These are phyloP conservation scores for Lordiphosa mommai DNA, from an alignment of 1,140 invertebrate genomes.

Conservation along the genomic window DNA sequence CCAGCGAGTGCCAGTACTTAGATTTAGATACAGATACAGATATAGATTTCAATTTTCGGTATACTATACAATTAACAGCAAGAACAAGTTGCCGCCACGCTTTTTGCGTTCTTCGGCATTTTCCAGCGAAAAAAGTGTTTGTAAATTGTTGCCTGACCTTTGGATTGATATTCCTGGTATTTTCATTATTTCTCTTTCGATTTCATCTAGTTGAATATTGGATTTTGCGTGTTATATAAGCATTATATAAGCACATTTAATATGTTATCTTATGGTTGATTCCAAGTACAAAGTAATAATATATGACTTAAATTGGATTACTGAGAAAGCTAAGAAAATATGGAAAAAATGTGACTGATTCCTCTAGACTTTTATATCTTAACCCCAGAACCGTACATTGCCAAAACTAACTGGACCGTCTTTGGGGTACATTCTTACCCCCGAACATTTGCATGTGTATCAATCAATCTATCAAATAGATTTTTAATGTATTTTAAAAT, in stretches of 20 bases:
- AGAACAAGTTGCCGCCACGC: conserved; percentile 64
- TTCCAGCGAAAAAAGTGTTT: conserved; percentile 60
- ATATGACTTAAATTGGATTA: too few species aligned
- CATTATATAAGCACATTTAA: conserved; percentile 52
- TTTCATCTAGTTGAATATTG: conserved; percentile 3
- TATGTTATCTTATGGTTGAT: conserved; percentile 44
- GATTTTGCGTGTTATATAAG: conserved; percentile 40
- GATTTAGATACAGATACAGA: conserved; percentile 24
- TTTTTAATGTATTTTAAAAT: too few species aligned
- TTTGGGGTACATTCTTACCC: too few species aligned
- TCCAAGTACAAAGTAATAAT: conserved; percentile 27
- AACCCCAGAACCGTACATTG: too few species aligned
- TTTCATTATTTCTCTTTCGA: too few species aligned
- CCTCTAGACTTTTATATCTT: too few species aligned
- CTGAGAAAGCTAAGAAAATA: too few species aligned
- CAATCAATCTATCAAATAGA: too few species aligned
- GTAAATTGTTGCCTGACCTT: conserved; percentile 45
- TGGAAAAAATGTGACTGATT: too few species aligned
- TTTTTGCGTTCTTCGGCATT: conserved; percentile 45
- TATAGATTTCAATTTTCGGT: conserved; percentile 4
- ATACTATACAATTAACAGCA: conserved; percentile 3
- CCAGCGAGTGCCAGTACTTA: conserved; percentile 12
- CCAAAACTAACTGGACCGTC: too few species aligned
- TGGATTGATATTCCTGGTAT: conserved; percentile 34
- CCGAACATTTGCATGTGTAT: too few species aligned